Conservation (phyloP, 2,888 invertebrate species). For the Flabesymbios commensalis region DNA sequence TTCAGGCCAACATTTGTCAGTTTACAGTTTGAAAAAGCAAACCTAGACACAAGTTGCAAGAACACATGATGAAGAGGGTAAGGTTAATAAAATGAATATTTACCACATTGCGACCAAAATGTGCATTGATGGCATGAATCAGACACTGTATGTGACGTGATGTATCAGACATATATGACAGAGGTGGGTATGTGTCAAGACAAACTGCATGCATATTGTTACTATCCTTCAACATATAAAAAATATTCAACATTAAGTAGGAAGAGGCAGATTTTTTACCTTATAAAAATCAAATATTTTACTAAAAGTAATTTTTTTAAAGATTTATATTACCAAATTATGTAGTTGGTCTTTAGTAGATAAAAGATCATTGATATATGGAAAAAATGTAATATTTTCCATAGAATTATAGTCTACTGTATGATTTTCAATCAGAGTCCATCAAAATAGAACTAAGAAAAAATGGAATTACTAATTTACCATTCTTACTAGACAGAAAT, state of each 20-base stretch:
- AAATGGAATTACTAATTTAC: too few species aligned
- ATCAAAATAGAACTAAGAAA: too few species aligned
- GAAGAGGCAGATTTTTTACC: not conserved
- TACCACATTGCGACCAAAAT: slow-evolving; percentile 70
- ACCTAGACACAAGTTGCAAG: not conserved
- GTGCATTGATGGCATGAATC: slow-evolving; percentile 81
- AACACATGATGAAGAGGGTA: not conserved
- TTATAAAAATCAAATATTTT: too few species aligned
- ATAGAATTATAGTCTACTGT: too few species aligned
- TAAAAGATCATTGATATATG: too few species aligned
- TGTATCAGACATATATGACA: slow-evolving; percentile 86
- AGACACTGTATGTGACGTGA: slow-evolving; percentile 80
- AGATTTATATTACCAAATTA: too few species aligned
- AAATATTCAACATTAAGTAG: not conserved
- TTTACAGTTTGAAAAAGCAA: not conserved
- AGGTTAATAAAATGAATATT: slow-evolving; percentile 10
- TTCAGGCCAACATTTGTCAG: too few species aligned
- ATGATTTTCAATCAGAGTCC: too few species aligned
- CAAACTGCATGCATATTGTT: slow-evolving; percentile 96
- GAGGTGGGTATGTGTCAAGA: slow-evolving; percentile 91
- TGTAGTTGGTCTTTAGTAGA: too few species aligned
- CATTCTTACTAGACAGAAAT: too few species aligned
- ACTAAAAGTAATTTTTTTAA: too few species aligned
- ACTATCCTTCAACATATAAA: slow-evolving; percentile 72
- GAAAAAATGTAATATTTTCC: too few species aligned